Base-by-base conservation (phyloP, 2,888 invertebrate species). In the Rhyacophila evoluta region DNA sequence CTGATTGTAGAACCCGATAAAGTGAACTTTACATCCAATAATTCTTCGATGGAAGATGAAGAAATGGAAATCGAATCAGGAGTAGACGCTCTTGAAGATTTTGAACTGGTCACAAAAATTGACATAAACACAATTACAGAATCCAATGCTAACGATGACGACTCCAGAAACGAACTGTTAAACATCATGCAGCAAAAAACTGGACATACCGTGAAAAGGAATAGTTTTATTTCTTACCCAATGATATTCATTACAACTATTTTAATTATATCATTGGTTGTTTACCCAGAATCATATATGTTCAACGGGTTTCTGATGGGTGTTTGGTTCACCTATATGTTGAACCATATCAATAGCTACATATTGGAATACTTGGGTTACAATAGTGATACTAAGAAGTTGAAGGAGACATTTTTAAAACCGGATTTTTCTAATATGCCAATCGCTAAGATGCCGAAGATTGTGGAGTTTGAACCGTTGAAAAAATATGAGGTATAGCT, bases 401-500 rank as follows among this genome's bases (percentile, higher is more conserved):
- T 69, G 29, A 79, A 78, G 11, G 75, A 55, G 19, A 55, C 25
- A 10, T 55, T 55, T 55, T 55, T 55, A 19, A 55, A 19, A 10
- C 55, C 55, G 1, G 55, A 81, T 19, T 80, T 38, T 75, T 68
- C 70, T 33, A 78, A 79, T 67, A 71, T 78, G 11, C 84, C 88
- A 0, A 86, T 90, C 37, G 87, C 92, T 77, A 91, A 92, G 81
- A 91, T 93, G 84, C 92, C 92, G 0, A 91, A 92, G 1, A 91
- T 91, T 12, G 91, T 92, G 83, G 93, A 93, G 84, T 91, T 92
- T 83, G 90, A 86, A 81, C 92, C 92, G 1, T 83, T 92, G 81
- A 89, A 90, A 77, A 92, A 92, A 85, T 90, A 88, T 85, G 92
- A 92, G 89, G 92, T 92, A 84, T 2, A 25, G 15, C 6, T 39